These are phyloP conservation scores for Lethocerus indicus DNA, from an alignment of 1,140 invertebrate species.

Conservation along the genomic window DNA sequence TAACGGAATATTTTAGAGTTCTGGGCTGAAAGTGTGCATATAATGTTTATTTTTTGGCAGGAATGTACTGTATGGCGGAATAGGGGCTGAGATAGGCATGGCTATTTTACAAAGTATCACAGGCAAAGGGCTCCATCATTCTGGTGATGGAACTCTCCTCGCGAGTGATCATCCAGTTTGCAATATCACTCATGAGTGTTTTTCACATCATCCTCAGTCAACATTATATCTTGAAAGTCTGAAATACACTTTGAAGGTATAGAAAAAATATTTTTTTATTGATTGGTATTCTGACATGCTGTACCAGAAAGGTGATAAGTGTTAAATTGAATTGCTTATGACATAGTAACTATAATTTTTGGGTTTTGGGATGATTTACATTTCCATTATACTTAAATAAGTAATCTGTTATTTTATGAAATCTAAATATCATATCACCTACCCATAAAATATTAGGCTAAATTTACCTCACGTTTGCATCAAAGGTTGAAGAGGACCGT, in stretches of 20 bases:
- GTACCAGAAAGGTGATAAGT: neutral
- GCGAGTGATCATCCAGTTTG: conserved; percentile 15
- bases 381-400: no score
- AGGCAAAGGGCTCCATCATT: conserved; percentile 26
- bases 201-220: conserved; percentile 14
- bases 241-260: conserved; percentile 8
- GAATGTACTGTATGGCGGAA: conserved; percentile 27
- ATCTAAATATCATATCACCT: no score
- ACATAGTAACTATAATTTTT: neutral
- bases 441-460: no score
- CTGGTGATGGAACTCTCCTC: conserved; percentile 25
- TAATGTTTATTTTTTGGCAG: conserved; percentile 18
- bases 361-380: no score
- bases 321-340: neutral
- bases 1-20: neutral
- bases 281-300: neutral
- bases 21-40: neutral
- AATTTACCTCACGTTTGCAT: no score
- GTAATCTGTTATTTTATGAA: no score
- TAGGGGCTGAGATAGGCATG: conserved; percentile 28
- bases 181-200: conserved; percentile 12
- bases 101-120: conserved; percentile 26
- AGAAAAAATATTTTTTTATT: conserved; percentile 2
- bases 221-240: conserved; percentile 2
- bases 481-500: no score